phyloP scores from a whole-genome alignment of 2,888 invertebrate genomes.

The Thalpophila matura region DNA sequence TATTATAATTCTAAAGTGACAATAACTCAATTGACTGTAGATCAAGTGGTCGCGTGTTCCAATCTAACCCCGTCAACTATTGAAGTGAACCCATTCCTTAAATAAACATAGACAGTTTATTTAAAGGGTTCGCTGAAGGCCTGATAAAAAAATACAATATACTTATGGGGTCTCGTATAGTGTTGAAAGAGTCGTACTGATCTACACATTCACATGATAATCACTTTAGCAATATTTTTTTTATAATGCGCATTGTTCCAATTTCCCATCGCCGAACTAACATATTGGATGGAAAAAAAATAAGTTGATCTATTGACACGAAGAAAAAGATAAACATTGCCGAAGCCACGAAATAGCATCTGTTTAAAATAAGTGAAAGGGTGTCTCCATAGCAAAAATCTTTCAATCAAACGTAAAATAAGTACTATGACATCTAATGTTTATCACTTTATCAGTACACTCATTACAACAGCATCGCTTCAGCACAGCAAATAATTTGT shows the following conservation, averaged over 20 bases:
- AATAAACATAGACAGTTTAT: conserved; percentile 38
- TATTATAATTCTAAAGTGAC: conserved; percentile 8
- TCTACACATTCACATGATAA: not conserved
- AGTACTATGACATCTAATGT: too few relatives aligned
- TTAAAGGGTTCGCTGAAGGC: conserved; percentile 17
- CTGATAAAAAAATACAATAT: conserved; percentile 18
- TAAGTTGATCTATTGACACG: too few relatives aligned
- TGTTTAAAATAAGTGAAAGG: not conserved
- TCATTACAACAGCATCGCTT: too few relatives aligned
- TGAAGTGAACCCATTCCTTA: conserved; percentile 25
- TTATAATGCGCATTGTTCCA: too few relatives aligned
- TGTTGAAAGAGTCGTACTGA: not conserved
- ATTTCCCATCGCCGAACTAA: too few relatives aligned
- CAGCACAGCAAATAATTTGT: too few relatives aligned
- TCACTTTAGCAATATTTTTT: not conserved
- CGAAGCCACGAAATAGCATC: too few relatives aligned
- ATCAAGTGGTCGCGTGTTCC: conserved; percentile 46
- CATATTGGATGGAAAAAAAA: too few relatives aligned
- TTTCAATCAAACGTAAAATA: too few relatives aligned
- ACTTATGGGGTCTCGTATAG: not conserved
- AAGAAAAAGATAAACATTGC: too few relatives aligned
- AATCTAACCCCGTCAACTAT: conserved; percentile 19
- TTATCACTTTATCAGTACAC: too few relatives aligned
- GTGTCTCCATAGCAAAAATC: not conserved
- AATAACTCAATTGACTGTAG: conserved; percentile 3